A percentile compares a stretch with the other conserved stretches of the same genome.
phyloP scores from a whole-genome alignment of 2,888 invertebrate species.

The Beris morrisii region DNA sequence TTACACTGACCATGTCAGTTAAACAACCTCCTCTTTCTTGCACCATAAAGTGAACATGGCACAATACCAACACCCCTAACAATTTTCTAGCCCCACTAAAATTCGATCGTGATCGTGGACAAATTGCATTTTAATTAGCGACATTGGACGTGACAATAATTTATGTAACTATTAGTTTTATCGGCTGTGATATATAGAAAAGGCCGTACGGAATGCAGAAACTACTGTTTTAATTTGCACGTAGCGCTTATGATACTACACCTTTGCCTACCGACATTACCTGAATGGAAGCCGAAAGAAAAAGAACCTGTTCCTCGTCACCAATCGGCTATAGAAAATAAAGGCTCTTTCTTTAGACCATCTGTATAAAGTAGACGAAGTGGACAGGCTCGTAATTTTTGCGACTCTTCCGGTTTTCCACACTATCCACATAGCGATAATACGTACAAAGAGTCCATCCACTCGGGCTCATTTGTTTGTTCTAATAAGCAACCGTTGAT shows the following conservation, averaged over 20 bases:
- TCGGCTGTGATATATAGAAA: background rate
- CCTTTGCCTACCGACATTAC: conserved; percentile 1
- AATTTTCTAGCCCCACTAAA: too few relatives aligned
- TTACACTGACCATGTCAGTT: too few relatives aligned
- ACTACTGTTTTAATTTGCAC: conserved; percentile 34
- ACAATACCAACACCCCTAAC: too few relatives aligned
- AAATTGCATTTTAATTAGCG: conserved; percentile 34
- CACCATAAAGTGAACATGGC: too few relatives aligned
- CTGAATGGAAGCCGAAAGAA: background rate
- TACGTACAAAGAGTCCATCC: background rate
- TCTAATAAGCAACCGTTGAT: conserved; percentile 32
- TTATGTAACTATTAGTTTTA: conserved; percentile 23
- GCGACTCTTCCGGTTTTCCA: conserved; percentile 21
- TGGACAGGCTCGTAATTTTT: conserved; percentile 25
- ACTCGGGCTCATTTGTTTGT: conserved; percentile 28
- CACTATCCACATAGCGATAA: background rate
- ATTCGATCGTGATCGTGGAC: conserved; percentile 17
- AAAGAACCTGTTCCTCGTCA: conserved; percentile 10
- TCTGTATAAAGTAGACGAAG: conserved; percentile 24
- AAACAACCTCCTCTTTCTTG: too few relatives aligned
- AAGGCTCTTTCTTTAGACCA: conserved; percentile 7
- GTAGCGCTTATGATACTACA: background rate
- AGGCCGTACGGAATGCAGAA: conserved; percentile 30
- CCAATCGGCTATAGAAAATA: background rate
- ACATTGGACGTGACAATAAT: conserved; percentile 24